These are phyloP conservation scores for Lasioglossum villosulum DNA, from an alignment of 2,888 invertebrate species.

Conservation along the genomic window DNA sequence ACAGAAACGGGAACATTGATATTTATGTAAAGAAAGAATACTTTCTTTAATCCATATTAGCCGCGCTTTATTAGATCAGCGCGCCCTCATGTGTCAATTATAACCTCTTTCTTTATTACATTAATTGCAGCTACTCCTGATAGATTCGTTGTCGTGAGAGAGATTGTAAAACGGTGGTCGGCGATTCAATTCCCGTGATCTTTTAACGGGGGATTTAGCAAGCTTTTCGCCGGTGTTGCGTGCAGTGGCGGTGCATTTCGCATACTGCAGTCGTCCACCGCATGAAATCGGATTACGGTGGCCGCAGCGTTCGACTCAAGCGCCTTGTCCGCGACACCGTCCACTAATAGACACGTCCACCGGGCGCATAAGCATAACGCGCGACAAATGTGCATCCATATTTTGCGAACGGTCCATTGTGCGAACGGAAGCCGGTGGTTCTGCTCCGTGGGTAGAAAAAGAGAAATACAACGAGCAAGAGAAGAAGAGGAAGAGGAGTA, in stretches of 20 bases:
- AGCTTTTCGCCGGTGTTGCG: background rate
- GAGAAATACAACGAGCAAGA: background rate
- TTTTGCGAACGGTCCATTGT: slow-evolving; percentile 61
- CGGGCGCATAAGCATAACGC: slow-evolving; percentile 48
- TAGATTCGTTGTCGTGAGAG: background rate
- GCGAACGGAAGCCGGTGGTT: slow-evolving; percentile 58
- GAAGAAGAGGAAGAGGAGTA: slow-evolving; percentile 18
- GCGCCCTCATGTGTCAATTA: no score
- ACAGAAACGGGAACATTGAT: background rate
- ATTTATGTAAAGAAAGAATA: no score
- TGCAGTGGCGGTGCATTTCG: background rate
- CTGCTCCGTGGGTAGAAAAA: slow-evolving; percentile 21
- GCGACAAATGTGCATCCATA: slow-evolving; percentile 67
- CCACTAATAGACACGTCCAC: slow-evolving; percentile 58
- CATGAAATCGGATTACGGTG: slow-evolving; percentile 38
- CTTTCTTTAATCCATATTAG: no score
- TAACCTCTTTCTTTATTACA: no score
- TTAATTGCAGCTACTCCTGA: background rate
- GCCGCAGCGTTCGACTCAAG: background rate
- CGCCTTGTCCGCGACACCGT: slow-evolving; percentile 33
- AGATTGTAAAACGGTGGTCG: background rate
- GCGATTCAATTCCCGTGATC: background rate
- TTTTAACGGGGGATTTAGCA: background rate
- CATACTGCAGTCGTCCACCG: background rate
- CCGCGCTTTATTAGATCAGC: no score